A percentile compares a stretch with the other conserved stretches of the same genome.
phyloP scores from a whole-genome alignment of 2,797 vertebrate genomes.

The Coccyzus lansbergi region DNA sequence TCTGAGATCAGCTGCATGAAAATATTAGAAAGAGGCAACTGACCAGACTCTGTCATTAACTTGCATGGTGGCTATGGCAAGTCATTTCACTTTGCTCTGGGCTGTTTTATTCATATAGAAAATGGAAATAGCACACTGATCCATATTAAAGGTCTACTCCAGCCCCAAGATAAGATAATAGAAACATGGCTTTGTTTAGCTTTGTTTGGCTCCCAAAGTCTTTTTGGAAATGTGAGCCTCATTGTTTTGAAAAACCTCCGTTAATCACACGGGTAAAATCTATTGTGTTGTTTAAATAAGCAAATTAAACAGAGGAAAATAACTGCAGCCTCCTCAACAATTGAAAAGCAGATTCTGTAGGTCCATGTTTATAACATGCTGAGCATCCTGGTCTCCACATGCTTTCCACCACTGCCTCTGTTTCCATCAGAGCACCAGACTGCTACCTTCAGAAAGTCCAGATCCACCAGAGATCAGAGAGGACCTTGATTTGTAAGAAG shows the following conservation, averaged over 20 bases:
- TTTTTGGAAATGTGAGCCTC: not conserved
- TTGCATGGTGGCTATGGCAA: not conserved
- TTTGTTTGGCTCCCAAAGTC: not conserved
- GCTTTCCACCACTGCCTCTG: not conserved
- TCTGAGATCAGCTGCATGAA: not conserved
- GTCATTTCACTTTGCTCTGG: not conserved
- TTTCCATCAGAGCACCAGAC: not conserved
- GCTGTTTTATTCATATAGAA: not conserved
- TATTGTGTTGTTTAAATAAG: not conserved
- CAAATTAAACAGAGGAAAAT: not conserved
- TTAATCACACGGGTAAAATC: not conserved
- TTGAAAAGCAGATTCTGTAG: not conserved
- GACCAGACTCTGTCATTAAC: not conserved
- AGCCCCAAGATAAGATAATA: not conserved
- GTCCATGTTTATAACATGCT: not conserved
- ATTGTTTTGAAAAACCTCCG: constrained; percentile 29
- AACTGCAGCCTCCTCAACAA: not conserved
- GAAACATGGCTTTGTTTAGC: not conserved
- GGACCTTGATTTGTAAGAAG: not conserved
- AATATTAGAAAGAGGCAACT: not conserved
- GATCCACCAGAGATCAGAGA: not conserved
- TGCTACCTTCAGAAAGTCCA: not conserved
- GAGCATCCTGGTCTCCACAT: not conserved
- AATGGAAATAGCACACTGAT: not conserved
- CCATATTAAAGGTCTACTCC: not conserved